These are phyloP conservation scores for Eueremaeus valkanovi DNA, from an alignment of 2,888 invertebrate genomes.

Conservation along the genomic window DNA sequence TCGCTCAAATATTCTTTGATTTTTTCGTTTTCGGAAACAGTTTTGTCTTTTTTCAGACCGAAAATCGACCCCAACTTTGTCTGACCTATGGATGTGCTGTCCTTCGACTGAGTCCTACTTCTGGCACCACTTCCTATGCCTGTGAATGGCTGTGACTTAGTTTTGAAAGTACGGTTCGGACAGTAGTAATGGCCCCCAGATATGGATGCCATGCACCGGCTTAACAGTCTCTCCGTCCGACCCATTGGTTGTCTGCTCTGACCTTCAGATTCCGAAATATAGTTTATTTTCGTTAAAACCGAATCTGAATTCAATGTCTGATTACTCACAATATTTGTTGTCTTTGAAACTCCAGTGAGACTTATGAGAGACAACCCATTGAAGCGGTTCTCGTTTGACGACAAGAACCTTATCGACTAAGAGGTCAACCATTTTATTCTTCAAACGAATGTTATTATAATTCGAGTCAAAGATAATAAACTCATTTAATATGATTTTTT, in stretches of 20 bases:
- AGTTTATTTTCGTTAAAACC: neutral
- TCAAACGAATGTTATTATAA: neutral
- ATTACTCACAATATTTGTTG: constrained; percentile 8
- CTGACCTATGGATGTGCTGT: neutral
- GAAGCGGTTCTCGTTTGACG: constrained; percentile 12
- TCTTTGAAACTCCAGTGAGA: constrained; percentile 8
- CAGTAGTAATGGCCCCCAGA: neutral
- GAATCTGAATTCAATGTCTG: neutral
- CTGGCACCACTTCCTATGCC: constrained; percentile 33
- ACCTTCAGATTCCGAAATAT: neutral
- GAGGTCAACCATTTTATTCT: neutral
- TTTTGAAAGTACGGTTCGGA: constrained; percentile 21
- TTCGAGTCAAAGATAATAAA: no score
- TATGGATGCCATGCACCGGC: neutral
- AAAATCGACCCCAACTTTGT: constrained; percentile 35
- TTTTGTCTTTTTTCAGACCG: constrained; percentile 32
- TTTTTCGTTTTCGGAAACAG: constrained; percentile 43
- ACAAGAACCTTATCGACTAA: neutral
- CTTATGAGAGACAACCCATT: constrained; percentile 1
- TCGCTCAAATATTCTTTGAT: constrained; percentile 48
- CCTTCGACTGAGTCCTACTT: neutral
- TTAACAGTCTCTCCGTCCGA: neutral
- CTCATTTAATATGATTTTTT: neutral
- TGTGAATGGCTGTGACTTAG: constrained; percentile 20
- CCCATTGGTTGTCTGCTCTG: no score